Evolutionary conservation across 2,888 invertebrate genomes (phyloP), one percentile per base, ranked within the genome.

Genomic region (Camponotus fellah): DNA sequence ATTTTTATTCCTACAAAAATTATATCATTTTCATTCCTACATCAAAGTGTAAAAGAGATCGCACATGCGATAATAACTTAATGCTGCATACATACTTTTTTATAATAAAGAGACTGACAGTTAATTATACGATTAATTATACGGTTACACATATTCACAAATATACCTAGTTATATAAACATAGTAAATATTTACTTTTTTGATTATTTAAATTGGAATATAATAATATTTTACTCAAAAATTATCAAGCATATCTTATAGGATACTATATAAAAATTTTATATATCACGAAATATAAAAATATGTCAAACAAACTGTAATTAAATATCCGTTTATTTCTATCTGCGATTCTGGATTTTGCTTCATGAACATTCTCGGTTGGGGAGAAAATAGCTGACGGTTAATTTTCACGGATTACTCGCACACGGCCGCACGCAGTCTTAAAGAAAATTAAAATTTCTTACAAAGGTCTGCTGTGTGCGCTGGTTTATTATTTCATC

Each of bases 381-480:
- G 0, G 34, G 8, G 5, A 32, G n/a, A 49, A 71, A 62, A 80
- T 71, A 62, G 26, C 71, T 62, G 71, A 62, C 37, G 71, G 49
- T 80, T 80, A 80, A 80, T 80, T 80, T 69, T 80, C 46, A 4
- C 49, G 26, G 32, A 49, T 46, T 69, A 46, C 26, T 26, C 26
- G 60, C 14, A 37, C 46, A 37, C 34, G 6, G 12, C 43, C 43
- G 37, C 17, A 21, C 43, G 49, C 21, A 14, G n/a, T 79, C 71
- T 80, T 71, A 26, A 80, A 60, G 60, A 80, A 80, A 80, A 80
- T 80, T 69, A 80, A 69, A 80, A 80, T 60, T 69, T 77, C 43
- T 71, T 62, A 71, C 71, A 71, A 71, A 69, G 62, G 46, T 17
- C 60, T 58, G 66, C 56, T 5, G 14, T 5, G 14, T 21, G 21